Conservation (phyloP, 2,888 invertebrate genomes). For the Nomada ruficornis region DNA sequence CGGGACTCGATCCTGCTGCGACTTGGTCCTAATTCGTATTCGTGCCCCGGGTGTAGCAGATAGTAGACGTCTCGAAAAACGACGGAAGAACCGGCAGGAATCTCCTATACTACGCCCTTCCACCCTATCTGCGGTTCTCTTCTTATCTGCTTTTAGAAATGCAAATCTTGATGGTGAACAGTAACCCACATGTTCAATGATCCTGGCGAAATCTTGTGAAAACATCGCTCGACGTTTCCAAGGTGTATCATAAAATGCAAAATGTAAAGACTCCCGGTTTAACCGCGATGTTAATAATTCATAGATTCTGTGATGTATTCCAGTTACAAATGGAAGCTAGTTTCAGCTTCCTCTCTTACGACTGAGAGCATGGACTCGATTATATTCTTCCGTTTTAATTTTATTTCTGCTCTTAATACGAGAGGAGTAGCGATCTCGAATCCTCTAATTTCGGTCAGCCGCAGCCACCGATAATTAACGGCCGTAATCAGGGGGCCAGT, state of each 20-base stretch:
- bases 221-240: not conserved
- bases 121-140: conserved; percentile 46
- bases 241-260: not conserved
- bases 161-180: conserved; percentile 57
- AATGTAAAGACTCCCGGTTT: not conserved
- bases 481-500: conserved; percentile 69
- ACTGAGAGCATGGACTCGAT: not conserved
- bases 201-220: not conserved
- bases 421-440: conserved; percentile 61
- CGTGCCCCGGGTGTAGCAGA: conserved; percentile 78
- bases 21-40: conserved; percentile 79
- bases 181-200: conserved; percentile 35
- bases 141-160: conserved; percentile 63
- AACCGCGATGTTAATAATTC: not conserved
- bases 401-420: conserved; percentile 55
- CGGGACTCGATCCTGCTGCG: conserved; percentile 68
- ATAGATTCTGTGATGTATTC: not conserved
- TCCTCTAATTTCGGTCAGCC: conserved; percentile 71
- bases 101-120: conserved; percentile 63
- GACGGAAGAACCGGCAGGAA: conserved; percentile 72
- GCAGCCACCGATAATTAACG: conserved; percentile 71
- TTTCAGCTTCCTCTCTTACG: conserved; percentile 19
- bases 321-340: not conserved
- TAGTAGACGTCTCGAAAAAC: conserved; percentile 74
- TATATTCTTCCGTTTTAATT: not conserved